phyloP scores from a whole-genome alignment of 2,888 invertebrate species.

The Clivina fossor region DNA sequence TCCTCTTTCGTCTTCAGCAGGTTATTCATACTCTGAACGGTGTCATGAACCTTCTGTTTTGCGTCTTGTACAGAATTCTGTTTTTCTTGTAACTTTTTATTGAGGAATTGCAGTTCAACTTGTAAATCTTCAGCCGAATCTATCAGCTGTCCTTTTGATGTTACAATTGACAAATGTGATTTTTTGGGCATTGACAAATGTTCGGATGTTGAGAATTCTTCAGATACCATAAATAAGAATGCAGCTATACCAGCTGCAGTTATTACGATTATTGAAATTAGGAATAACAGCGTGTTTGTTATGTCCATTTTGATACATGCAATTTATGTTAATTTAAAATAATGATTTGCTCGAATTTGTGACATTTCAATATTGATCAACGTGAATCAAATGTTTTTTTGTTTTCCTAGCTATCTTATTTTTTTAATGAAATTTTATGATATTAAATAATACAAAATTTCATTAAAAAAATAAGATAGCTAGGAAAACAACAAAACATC shows the following conservation, averaged over 20 bases:
- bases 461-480: no score
- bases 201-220: constrained; percentile 43
- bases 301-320: constrained; percentile 24
- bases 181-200: constrained; percentile 27
- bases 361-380: no score
- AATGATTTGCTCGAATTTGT: no score
- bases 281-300: constrained; percentile 43
- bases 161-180: constrained; percentile 43
- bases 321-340: no score
- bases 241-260: constrained; percentile 45
- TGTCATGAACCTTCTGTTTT: constrained; percentile 42
- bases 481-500: no score
- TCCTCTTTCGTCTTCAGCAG: constrained; percentile 45
- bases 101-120: constrained; percentile 46
- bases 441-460: no score
- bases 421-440: no score
- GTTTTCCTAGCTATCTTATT: no score
- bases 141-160: constrained; percentile 40
- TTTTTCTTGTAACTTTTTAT: constrained; percentile 46
- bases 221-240: constrained; percentile 44
- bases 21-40: constrained; percentile 46
- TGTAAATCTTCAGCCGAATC: constrained; percentile 48
- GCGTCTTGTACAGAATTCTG: constrained; percentile 44
- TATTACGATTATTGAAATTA: constrained; percentile 42
- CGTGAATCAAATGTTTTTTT: no score